phyloP scores from a whole-genome alignment of 2,888 invertebrate species.

The Colletes collaris region DNA sequence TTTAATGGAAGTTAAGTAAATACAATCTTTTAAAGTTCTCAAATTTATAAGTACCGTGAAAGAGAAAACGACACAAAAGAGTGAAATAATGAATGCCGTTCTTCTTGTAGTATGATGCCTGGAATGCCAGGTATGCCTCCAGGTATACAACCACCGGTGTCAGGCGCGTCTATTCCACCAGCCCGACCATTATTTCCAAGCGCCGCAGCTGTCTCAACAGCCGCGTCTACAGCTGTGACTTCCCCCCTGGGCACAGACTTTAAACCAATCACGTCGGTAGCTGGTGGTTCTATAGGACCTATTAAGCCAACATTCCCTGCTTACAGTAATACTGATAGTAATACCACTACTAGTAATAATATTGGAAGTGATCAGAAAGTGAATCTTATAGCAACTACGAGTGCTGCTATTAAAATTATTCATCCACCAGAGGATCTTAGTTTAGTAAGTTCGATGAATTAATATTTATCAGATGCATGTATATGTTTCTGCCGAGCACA shows the following conservation, averaged over 20 bases:
- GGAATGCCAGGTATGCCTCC: conserved; percentile 83
- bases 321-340: conserved; percentile 84
- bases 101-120: conserved; percentile 83
- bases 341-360: conserved; percentile 82
- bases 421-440: conserved; percentile 98
- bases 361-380: conserved; percentile 83
- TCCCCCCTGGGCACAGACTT: conserved; percentile 86
- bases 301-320: conserved; percentile 92
- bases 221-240: conserved; percentile 84
- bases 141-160: conserved; percentile 81
- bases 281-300: conserved; percentile 82
- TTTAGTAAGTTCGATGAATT: conserved; percentile 82
- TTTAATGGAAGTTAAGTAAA: conserved; percentile 59
- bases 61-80: not conserved
- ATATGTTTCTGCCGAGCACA: not conserved
- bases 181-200: conserved; percentile 93
- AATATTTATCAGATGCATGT: not conserved
- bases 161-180: conserved; percentile 81
- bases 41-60: conserved; percentile 5
- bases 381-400: conserved; percentile 89
- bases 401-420: conserved; percentile 94
- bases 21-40: conserved; percentile 42
- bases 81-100: conserved; percentile 39
- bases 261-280: conserved; percentile 84
- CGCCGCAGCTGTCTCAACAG: conserved; percentile 86